phyloP scores from a whole-genome alignment of 2,888 invertebrate genomes.

The Cephus spinipes region DNA sequence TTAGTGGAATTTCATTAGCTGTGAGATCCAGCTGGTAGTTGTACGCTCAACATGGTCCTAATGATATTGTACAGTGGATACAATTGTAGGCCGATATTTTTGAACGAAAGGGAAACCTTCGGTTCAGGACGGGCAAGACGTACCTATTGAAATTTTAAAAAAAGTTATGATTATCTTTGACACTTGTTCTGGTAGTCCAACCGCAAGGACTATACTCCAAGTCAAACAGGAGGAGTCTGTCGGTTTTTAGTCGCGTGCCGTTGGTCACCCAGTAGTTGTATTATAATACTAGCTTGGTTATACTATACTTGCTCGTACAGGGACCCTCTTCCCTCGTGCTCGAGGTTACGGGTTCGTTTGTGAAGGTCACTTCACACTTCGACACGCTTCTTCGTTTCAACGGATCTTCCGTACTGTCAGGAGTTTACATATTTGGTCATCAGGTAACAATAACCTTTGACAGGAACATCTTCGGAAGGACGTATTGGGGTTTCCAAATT shows the following conservation, averaged over 20 bases:
- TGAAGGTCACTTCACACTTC: constrained; percentile 5
- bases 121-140: neutral
- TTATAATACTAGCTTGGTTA: constrained; percentile 1
- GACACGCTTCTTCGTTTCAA: neutral
- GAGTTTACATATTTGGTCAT: neutral
- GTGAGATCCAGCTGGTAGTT: neutral
- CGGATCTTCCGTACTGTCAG: neutral
- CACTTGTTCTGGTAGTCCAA: neutral
- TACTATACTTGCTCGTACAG: neutral
- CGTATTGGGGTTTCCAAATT: neutral
- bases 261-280: constrained; percentile 6
- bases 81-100: neutral
- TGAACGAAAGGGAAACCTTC: neutral
- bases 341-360: constrained; percentile 1
- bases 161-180: neutral
- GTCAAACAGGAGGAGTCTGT: neutral
- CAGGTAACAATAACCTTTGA: neutral
- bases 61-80: neutral
- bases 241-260: constrained; percentile 9
- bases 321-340: neutral
- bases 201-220: neutral
- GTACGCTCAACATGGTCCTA: neutral
- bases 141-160: neutral
- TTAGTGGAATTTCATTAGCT: neutral
- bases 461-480: neutral